Base-by-base conservation (phyloP, 2,888 invertebrate genomes). In the Cryptus viduatorius region DNA sequence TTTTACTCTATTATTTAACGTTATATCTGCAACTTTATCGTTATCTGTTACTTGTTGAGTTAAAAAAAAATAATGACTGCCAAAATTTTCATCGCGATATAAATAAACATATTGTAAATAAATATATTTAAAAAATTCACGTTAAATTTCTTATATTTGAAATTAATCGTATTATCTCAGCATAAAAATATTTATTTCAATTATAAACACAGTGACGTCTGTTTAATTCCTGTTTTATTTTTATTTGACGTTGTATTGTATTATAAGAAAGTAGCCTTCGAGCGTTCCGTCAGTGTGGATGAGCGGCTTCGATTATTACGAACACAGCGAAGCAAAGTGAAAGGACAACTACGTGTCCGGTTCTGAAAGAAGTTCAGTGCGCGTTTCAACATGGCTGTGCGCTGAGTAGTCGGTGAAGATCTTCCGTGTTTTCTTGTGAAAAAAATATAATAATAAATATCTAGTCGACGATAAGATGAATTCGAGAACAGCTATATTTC, bases 381-480 rank as follows among this genome's bases (percentile, higher is more conserved):
- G 82, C 73, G 88, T 90, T 90, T 87, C 92, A 92, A 92, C 89
- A 92, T 92, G 92, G 92, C 92, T 87, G 92, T 89, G 89, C 84
- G 65, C 75, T 78, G 79, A 82, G 77, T 67, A 76, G 48, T 67
- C 68, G 76, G 24, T 61, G 67, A 83, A 64, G 46, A 72, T 50
- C 79, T 61, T 31, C 61, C 29, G 71, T 81, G 12, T 78, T 53
- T 73, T 53, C 12, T 31, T 14, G 72, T 16, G 7, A 50, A 46
- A 64, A 29, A 64, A 73, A 64, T 31, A 71, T 50, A 19, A 4
- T 31, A 64, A 69, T 37, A 29, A 2, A 7, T 77, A 59, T 69
- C 72, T 76, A 84, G 82, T 77, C 69, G 73, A 64, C 61, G 5
- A 37, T 29, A 79, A 82, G 65, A 90, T 90, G 90, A 86, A 86